Percentiles rank a stretch among this genome's conserved stretches.
Conservation (phyloP, 2,113 vertebrate genomes). For the Cricetomys ansorgei region DNA sequence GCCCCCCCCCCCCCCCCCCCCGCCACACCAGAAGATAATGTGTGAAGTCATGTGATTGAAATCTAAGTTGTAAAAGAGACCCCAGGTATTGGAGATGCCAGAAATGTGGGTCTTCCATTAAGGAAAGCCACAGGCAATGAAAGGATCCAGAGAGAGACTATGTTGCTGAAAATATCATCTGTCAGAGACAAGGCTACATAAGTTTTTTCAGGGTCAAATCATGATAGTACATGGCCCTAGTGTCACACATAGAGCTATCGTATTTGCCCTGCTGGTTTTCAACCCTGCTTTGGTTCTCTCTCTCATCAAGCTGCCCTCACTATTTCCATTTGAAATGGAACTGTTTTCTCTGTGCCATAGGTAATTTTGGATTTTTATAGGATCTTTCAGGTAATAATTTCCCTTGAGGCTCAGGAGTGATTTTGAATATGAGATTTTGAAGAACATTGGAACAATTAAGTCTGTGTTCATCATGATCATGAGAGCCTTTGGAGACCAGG, state of each 20-base stretch:
- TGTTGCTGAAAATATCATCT: neutral
- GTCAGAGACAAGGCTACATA: neutral
- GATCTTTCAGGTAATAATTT: neutral
- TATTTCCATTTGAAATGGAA: neutral
- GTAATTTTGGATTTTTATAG: neutral
- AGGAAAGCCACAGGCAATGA: neutral
- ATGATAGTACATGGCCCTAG: too few relatives aligned
- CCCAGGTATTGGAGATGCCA: neutral
- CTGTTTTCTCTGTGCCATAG: neutral
- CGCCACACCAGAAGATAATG: neutral
- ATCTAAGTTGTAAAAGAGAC: neutral
- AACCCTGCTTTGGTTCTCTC: neutral
- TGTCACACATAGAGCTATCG: neutral
- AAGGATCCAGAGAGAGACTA: neutral
- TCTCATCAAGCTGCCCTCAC: neutral
- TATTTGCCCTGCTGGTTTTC: neutral
- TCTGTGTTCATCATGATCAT: neutral
- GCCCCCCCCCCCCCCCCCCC: too few relatives aligned
- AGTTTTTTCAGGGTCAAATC: too few relatives aligned
- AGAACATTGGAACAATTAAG: neutral
- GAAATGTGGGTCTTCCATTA: neutral
- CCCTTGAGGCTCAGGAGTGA: neutral
- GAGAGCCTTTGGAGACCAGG: neutral
- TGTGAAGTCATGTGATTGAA: neutral
- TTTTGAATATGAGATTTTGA: neutral